A percentile compares a stretch with the other conserved stretches of the same genome.
Conservation (phyloP, 1,140 invertebrate genomes). For the Drosophila baimaii region DNA sequence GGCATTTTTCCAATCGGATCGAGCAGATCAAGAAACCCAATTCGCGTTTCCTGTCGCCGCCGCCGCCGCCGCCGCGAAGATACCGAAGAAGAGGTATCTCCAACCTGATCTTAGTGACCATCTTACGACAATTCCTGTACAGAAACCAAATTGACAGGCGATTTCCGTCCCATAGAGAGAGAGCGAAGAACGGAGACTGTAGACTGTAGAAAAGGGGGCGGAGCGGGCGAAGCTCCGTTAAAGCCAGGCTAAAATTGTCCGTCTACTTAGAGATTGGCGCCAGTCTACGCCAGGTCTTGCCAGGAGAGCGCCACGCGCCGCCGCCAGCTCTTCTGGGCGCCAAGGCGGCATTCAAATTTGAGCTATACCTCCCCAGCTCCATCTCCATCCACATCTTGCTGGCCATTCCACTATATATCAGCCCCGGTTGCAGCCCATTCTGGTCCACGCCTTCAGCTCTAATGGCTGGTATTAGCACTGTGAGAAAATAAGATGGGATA, state of each 20-base stretch:
- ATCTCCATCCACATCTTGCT: conserved; percentile 7
- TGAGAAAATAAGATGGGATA: conserved; percentile 12
- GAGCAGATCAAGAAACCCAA: conserved; percentile 43
- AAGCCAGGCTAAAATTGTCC: conserved; percentile 52
- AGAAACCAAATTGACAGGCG: conserved; percentile 69
- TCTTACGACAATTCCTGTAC: conserved; percentile 68
- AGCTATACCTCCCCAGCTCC: conserved; percentile 26
- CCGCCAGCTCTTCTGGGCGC: conserved; percentile 71
- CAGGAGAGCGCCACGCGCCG: conserved; percentile 61
- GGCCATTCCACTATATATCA: conserved; percentile 33
- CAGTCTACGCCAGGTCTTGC: conserved; percentile 17
- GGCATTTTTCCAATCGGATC: conserved; percentile 59
- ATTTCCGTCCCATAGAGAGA: conserved; percentile 57
- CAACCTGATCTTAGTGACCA: conserved; percentile 54
- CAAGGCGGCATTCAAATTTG: conserved; percentile 74
- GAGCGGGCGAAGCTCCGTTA: conserved; percentile 41
- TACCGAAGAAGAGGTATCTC: conserved; percentile 8
- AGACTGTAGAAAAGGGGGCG: background rate
- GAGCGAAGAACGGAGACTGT: background rate
- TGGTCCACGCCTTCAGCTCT: conserved; percentile 45
- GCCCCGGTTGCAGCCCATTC: conserved; percentile 33
- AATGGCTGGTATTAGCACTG: conserved; percentile 49
- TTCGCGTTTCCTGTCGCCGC: conserved; percentile 50
- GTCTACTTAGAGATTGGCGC: conserved; percentile 57
- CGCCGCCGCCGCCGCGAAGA: conserved; percentile 16